phyloP scores from a whole-genome alignment of 35 echinoderm and acorn worm species.

The Stichopus chloronotus region DNA sequence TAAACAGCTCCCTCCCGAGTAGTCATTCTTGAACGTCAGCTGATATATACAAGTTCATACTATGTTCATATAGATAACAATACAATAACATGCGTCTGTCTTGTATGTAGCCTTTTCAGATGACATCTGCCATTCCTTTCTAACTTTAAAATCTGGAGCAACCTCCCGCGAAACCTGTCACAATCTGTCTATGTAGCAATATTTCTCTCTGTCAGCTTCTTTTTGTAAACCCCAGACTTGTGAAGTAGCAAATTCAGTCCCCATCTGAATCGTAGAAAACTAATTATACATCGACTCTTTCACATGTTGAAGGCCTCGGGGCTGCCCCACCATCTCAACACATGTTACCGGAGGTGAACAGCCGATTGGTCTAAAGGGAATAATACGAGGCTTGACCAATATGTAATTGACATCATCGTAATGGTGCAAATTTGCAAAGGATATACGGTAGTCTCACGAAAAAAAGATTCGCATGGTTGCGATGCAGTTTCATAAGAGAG shows the following conservation, averaged over 20 bases:
- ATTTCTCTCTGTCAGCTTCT: background rate
- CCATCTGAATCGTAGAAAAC: constrained; percentile 27
- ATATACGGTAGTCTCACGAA: background rate
- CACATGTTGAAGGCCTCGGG: background rate
- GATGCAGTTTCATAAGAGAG: too few relatives aligned
- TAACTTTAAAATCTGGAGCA: constrained; percentile 28
- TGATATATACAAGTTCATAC: too few relatives aligned
- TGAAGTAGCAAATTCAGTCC: background rate
- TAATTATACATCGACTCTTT: constrained; percentile 34
- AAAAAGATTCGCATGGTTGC: too few relatives aligned
- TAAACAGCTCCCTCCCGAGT: too few relatives aligned
- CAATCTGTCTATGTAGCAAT: background rate
- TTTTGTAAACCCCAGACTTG: constrained; percentile 10
- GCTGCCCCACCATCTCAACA: constrained; percentile 19
- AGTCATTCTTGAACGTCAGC: too few relatives aligned
- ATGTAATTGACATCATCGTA: constrained; percentile 13
- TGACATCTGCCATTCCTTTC: constrained; percentile 41
- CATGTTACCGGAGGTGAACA: constrained; percentile 7
- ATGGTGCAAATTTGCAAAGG: background rate
- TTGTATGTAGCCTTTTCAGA: background rate
- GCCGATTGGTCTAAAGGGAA: constrained; percentile 8
- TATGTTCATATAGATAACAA: too few relatives aligned
- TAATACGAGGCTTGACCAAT: constrained; percentile 21
- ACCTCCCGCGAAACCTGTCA: constrained; percentile 31
- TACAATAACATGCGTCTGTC: too few relatives aligned